phyloP scores from a whole-genome alignment of 2,797 vertebrate species.

The Centroberyx gerrardi region DNA sequence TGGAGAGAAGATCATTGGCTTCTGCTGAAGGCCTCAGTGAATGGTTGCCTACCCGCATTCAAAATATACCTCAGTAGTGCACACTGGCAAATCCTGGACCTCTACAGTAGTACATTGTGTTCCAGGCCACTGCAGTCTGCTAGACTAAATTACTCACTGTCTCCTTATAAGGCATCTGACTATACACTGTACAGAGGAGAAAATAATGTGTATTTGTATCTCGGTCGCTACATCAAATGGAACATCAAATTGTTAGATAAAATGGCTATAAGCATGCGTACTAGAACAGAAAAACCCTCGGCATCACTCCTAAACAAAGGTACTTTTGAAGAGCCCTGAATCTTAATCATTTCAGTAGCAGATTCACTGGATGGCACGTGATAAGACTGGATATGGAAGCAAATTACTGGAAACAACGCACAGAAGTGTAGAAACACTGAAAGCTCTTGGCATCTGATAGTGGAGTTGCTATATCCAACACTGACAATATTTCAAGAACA shows the following conservation, averaged over 20 bases:
- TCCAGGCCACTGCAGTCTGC: conserved; percentile 49
- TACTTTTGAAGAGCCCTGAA: conserved; percentile 13
- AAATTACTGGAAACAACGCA: conserved; percentile 74
- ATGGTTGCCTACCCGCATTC: conserved; percentile 53
- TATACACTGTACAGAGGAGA: conserved; percentile 44
- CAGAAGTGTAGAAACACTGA: conserved; percentile 72
- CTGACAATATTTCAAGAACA: conserved; percentile 76
- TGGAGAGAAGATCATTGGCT: conserved; percentile 57
- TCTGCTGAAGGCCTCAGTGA: conserved; percentile 53
- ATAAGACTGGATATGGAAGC: conserved; percentile 67
- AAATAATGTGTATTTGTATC: conserved; percentile 30
- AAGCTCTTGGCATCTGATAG: conserved; percentile 40
- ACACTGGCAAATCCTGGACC: conserved; percentile 68
- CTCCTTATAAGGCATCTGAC: conserved; percentile 43
- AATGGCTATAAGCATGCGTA: conserved; percentile 6
- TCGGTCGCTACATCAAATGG: conserved; percentile 42
- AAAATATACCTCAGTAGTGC: conserved; percentile 79
- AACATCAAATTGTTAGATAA: conserved; percentile 31
- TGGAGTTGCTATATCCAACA: conserved; percentile 63
- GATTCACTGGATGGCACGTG: conserved; percentile 60
- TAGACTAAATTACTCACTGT: conserved; percentile 44
- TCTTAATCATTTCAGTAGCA: conserved; percentile 24
- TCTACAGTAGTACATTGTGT: conserved; percentile 61
- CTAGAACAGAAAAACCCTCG: conserved; percentile 1
- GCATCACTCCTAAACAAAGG: conserved; percentile 6